Evolutionary conservation across 2,888 invertebrate genomes (phyloP).

Genomic region (Melikaiella ostensackeni): DNA sequence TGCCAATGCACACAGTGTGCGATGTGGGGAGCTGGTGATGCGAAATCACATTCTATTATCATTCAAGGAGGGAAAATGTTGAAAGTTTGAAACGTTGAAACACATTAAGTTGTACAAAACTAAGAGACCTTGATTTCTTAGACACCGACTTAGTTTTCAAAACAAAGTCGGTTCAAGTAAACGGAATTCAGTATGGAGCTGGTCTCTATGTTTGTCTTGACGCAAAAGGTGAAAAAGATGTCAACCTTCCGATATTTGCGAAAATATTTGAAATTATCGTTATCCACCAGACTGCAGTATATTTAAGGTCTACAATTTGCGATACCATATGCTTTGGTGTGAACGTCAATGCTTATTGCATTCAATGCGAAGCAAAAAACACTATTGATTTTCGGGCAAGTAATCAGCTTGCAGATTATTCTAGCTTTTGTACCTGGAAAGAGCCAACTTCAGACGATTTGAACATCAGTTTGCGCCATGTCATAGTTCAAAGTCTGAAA

Average conservation of each 20-base stretch:
- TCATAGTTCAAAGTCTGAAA: background rate
- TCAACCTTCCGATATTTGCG: constrained; percentile 49
- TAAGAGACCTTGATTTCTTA: constrained; percentile 37
- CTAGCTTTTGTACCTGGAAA: background rate
- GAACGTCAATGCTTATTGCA: constrained; percentile 46
- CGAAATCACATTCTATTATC: background rate
- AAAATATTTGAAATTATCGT: constrained; percentile 47
- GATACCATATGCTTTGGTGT: constrained; percentile 45
- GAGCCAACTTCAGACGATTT: background rate
- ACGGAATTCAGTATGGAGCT: constrained; percentile 44
- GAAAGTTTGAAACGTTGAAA: constrained; percentile 45
- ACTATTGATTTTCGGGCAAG: background rate
- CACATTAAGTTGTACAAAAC: constrained; percentile 29
- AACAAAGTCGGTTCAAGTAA: constrained; percentile 40
- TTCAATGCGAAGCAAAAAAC: background rate
- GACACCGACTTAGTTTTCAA: constrained; percentile 42
- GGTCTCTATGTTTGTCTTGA: constrained; percentile 46
- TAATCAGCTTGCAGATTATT: background rate
- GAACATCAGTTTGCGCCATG: background rate
- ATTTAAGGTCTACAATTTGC: constrained; percentile 44
- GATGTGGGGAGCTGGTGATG: constrained; percentile 48
- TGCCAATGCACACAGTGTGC: constrained; percentile 45
- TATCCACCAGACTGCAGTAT: constrained; percentile 9
- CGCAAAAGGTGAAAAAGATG: constrained; percentile 34
- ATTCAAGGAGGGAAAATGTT: background rate